Evolutionary conservation across 2,888 invertebrate species (phyloP).

Genomic region (Cosmorhoe ocellata): DNA sequence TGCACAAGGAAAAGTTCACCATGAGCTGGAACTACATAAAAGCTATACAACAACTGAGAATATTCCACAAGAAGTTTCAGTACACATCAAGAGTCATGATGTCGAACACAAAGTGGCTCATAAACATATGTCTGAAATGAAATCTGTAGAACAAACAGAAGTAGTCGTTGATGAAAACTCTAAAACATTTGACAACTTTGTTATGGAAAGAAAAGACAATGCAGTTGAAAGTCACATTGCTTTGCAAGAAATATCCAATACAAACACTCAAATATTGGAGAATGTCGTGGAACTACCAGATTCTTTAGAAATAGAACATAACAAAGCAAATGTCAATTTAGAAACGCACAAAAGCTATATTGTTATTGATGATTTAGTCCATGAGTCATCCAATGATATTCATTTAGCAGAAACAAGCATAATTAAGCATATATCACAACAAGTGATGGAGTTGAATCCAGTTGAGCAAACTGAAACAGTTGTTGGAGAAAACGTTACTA

Average conservation of each 20-base stretch:
- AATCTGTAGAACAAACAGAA: conserved; percentile 54
- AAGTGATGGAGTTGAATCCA: conserved; percentile 53
- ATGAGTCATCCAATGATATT: conserved; percentile 72
- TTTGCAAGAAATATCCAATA: conserved; percentile 49
- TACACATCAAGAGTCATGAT: conserved; percentile 32
- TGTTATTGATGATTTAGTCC: conserved; percentile 54
- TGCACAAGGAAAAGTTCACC: conserved; percentile 38
- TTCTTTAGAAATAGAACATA: conserved; percentile 39
- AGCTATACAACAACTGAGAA: conserved; percentile 57
- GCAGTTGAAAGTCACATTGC: conserved; percentile 50
- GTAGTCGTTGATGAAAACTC: conserved; percentile 47
- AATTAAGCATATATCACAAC: conserved; percentile 61
- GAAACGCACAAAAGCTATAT: conserved; percentile 55
- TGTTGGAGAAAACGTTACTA: conserved; percentile 48
- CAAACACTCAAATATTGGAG: conserved; percentile 52
- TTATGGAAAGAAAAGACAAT: conserved; percentile 41
- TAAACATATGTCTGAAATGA: conserved; percentile 47
- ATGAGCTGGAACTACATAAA: conserved; percentile 53
- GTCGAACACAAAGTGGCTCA: conserved; percentile 38
- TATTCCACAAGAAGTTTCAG: conserved; percentile 45
- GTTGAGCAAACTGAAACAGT: conserved; percentile 60
- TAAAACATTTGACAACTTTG: conserved; percentile 34
- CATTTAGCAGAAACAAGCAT: conserved; percentile 51
- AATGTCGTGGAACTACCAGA: conserved; percentile 43
- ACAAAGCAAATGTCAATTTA: conserved; percentile 48